These are phyloP conservation scores for Enteromius fasciolatus DNA, from an alignment of 2,797 vertebrate species.

Conservation along the genomic window DNA sequence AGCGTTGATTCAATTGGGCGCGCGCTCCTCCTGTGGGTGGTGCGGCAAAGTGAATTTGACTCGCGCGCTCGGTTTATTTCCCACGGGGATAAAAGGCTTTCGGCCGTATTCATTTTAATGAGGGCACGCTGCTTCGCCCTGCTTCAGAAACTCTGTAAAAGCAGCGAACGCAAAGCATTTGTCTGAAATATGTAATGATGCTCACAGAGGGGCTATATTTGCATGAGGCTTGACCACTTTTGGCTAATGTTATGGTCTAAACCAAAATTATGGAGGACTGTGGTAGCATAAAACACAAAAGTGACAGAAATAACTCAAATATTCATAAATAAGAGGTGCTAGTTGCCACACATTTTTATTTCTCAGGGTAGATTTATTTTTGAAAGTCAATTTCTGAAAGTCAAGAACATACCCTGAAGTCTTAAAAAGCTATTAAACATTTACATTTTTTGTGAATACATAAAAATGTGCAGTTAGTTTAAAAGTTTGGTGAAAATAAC, in stretches of 20 bases:
- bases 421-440: conserved; percentile 18
- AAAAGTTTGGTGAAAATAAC: background rate
- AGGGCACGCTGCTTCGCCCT: conserved; percentile 31
- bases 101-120: conserved; percentile 48
- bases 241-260: background rate
- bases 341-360: conserved; percentile 24
- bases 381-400: conserved; percentile 1
- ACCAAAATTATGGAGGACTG: conserved; percentile 13
- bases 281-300: background rate
- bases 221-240: background rate
- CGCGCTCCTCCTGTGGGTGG: conserved; percentile 69
- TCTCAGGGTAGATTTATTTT: no score
- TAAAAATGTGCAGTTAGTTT: background rate
- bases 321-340: conserved; percentile 5
- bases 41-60: conserved; percentile 60
- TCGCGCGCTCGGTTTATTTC: conserved; percentile 64
- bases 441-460: background rate
- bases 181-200: background rate
- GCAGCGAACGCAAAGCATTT: conserved; percentile 1
- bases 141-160: conserved; percentile 13
- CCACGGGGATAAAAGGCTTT: conserved; percentile 62
- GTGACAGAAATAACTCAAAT: conserved; percentile 11
- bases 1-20: conserved; percentile 67
- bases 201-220: background rate
- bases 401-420: conserved; percentile 1